These are phyloP conservation scores for Aspidiotus rigidus DNA, from an alignment of 2,888 invertebrate genomes.

Conservation along the genomic window DNA sequence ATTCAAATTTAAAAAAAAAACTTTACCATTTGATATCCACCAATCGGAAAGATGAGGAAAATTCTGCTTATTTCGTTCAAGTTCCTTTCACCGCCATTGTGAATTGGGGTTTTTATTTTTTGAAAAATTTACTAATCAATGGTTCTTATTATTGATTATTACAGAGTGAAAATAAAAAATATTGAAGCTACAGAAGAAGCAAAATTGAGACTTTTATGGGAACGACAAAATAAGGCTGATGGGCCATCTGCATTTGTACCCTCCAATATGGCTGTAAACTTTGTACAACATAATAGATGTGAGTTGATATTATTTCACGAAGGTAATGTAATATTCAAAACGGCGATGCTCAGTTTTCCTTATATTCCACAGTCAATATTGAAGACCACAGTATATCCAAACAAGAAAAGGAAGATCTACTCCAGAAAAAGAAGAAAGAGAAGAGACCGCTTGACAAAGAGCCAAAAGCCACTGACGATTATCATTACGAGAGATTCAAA, in stretches of 20 bases:
- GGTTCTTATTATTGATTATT: constrained; percentile 38
- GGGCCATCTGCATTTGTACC: constrained; percentile 92
- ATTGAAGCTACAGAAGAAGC: constrained; percentile 99
- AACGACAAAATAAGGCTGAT: constrained; percentile 82
- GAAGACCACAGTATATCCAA: constrained; percentile 57
- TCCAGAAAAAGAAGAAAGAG: constrained; percentile 44
- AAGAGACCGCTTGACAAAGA: constrained; percentile 46
- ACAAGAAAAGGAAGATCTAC: constrained; percentile 48
- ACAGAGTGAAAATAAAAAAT: constrained; percentile 87
- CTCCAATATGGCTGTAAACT: constrained; percentile 96
- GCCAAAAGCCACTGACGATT: constrained; percentile 93
- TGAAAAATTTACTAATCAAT: neutral
- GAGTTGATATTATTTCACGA: constrained; percentile 42
- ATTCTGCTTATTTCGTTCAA: too few relatives aligned
- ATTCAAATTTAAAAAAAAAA: too few relatives aligned
- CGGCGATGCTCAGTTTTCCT: neutral
- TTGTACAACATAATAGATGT: constrained; percentile 95
- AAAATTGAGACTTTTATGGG: constrained; percentile 81
- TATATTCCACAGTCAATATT: constrained; percentile 63
- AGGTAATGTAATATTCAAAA: neutral
- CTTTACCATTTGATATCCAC: too few relatives aligned
- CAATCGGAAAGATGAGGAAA: too few relatives aligned
- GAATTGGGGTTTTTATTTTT: neutral
- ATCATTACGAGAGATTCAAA: constrained; percentile 91
- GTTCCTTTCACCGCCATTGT: too few relatives aligned